Evolutionary conservation across 2,113 vertebrate species (phyloP), one percentile per base, ranked within the genome.

Genomic region (Scalopus aquaticus): DNA sequence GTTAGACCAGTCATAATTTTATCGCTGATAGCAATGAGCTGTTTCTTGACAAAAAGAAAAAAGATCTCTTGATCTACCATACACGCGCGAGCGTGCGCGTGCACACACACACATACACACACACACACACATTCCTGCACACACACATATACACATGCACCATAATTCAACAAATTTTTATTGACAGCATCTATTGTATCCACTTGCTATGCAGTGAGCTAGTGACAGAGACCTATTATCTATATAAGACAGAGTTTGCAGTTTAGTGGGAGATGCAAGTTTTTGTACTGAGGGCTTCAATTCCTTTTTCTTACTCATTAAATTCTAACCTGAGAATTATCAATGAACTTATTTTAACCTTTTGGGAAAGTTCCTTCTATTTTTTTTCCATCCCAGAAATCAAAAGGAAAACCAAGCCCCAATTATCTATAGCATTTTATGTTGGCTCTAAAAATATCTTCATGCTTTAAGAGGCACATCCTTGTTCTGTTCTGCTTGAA

Each of bases 261-360:
- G 22, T 85, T 56, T 51, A 80, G 7, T 84, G 24, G 73, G 51
- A 84, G 35, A 93, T 58, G 32, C 65, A 85, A 20, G 76, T 46
- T 76, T 88, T 72, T 81, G 5, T 46, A 76, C 10, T 76, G 81
- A 80, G 84, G 60, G 70, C 37, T 77, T 93, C 62, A 39, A 44
- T 91, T 39, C 26, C 30, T 65, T 96, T 88, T 85, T 42, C 28
- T 54, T 88, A 73, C 62, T 94, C n/a, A 46, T 80, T 81, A 88
- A 93, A 90, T 82, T 70, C 5, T 56, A 22, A 56, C 54, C 20
- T 56, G 26, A 89, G 73, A 64, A 46, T 64, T 56, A 69, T 77
- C 42, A 60, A 6, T 82, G 32, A 81, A 65, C 64, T 95, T 91
- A 58, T 30, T 89, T 73, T 77, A 95, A 93, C 22, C 49, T 88